Evolutionary conservation across 2,888 invertebrate genomes (phyloP).

Genomic region (Lobophora halterata): DNA sequence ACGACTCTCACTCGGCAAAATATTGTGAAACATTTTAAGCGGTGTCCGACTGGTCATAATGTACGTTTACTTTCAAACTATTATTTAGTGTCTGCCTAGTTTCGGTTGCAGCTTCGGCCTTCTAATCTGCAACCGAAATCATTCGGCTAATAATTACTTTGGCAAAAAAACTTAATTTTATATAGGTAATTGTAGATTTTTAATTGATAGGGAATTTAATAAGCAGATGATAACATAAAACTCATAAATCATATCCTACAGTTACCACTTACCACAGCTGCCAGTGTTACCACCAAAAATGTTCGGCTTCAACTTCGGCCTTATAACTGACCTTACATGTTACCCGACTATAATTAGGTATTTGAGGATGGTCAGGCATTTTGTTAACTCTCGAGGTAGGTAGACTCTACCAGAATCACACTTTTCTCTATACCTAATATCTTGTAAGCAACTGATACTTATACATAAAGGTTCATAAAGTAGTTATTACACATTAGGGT

Average conservation of each 20-base stretch:
- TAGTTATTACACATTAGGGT: too few relatives aligned
- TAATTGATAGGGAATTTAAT: too few relatives aligned
- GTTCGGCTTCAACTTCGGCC: neutral
- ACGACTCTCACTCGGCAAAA: conserved; percentile 57
- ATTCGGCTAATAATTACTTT: neutral
- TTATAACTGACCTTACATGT: neutral
- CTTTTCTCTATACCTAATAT: conserved; percentile 16
- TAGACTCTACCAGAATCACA: conserved; percentile 10
- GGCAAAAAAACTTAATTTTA: too few relatives aligned
- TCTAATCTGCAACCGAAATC: neutral
- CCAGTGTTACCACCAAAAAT: too few relatives aligned
- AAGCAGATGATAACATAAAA: too few relatives aligned
- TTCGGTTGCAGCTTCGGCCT: conserved; percentile 26
- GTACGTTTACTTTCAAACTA: conserved; percentile 46
- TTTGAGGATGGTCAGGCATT: conserved; percentile 20
- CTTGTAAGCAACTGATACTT: conserved; percentile 12
- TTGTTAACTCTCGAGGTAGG: conserved; percentile 20
- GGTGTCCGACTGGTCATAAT: conserved; percentile 40
- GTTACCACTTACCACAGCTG: too few relatives aligned
- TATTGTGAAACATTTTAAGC: conserved; percentile 64
- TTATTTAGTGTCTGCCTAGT: conserved; percentile 27
- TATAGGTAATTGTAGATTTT: too few relatives aligned
- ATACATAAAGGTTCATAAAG: too few relatives aligned
- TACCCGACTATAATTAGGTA: conserved; percentile 9
- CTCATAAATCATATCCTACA: too few relatives aligned